Base-by-base conservation (phyloP, 64 coral and sea anemone genomes). In the Pocillopora verrucosa region DNA sequence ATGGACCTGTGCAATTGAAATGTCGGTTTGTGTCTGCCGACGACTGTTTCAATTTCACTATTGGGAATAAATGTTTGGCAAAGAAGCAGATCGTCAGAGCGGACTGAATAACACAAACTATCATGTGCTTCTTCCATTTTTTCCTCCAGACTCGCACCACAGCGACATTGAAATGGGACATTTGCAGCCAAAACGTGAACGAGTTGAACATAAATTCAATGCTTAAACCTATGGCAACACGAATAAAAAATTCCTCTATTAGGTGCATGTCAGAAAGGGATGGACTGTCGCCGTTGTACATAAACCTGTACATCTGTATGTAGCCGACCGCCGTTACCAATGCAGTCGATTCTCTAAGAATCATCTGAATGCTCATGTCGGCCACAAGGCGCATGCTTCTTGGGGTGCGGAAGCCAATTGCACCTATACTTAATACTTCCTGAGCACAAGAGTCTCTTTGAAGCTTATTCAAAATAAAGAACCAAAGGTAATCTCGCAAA, bases 341-440 rank as follows among this genome's bases (percentile, higher is more conserved):
- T 26, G 90, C 79, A 16, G 87, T 95, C 13, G 90, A 83, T 36
- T 95, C 94, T 45, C 88, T 74, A 58, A 95, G 64, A 16, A 95
- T 92, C n/a, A 95, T 95, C 79, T 95, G 94, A 56, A 95, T 92
- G 38, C 90, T 95, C 59, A 95, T 36, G 83, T 95, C 90, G 36
- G 94, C 94, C 0, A 92, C 88, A 37, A 95, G 34, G 59, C 94
- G 94, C 72, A 88, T 85, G 67, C 94, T 95, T 22, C 90, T 92
- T 60, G 79, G 94, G 13, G 90, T 78, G 35, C 90, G 89, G n/a
- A 93, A 88, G 63, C 74, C 64, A 35, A 19, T 72, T 22, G 76
- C 77, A 20, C 58, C 67, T 13, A 56, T 60, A 22, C 9, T 16
- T 17, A 60, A 35, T 25, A 34, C 60, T 30, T 25, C 26, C 6